Base-by-base conservation (phyloP, 2,888 invertebrate genomes). In the Idaea biselata region DNA sequence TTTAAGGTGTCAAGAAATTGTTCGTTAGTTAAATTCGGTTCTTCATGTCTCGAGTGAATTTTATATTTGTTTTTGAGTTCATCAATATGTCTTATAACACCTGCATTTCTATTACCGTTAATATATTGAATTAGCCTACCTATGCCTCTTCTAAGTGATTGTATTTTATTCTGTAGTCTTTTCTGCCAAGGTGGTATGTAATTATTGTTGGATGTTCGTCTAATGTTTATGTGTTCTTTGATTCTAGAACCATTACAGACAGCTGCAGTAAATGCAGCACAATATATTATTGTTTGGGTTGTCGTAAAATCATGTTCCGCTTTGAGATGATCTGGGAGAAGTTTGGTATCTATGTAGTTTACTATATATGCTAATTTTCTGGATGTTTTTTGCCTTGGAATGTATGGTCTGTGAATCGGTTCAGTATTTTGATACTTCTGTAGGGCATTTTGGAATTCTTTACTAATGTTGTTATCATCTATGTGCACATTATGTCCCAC, bases 371-470 rank as follows among this genome's bases (percentile, higher is more conserved):
- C 55, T 8, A 68, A 25, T 58, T 58, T 65, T 62, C 58, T 63
- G 1, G 66, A 67, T 17, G 62, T 25, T 62, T 66, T 68, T 54
- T 66, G 67, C 32, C 64, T 67, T 2, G 68, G 68, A 25, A 25
- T 25, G 5, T 25, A 25, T 25, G 25, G 25, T 25, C 25, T 25
- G 5, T 25, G 25, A 25, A 5, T 25, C 25, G 25, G 25, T 25
- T 25, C 25, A 25, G 25, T 25, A 25, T 25, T 25, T 25, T 25
- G 25, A 25, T 25, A 25, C 25, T 25, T 25, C 25, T 25, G 25
- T 5, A 25, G 1, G 25, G 5, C 25, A 3, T 25, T 5, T 25
- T 25, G 25, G 25, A 25, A 25, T 25, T 25, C 5, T 25, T 25
- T 5, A 25, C 25, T 25, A 25, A 25, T 25, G 25, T 5, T 25